Evolutionary conservation across 2,797 vertebrate species (phyloP), one percentile per base, ranked within the genome.

Genomic region (Characodon lateralis): DNA sequence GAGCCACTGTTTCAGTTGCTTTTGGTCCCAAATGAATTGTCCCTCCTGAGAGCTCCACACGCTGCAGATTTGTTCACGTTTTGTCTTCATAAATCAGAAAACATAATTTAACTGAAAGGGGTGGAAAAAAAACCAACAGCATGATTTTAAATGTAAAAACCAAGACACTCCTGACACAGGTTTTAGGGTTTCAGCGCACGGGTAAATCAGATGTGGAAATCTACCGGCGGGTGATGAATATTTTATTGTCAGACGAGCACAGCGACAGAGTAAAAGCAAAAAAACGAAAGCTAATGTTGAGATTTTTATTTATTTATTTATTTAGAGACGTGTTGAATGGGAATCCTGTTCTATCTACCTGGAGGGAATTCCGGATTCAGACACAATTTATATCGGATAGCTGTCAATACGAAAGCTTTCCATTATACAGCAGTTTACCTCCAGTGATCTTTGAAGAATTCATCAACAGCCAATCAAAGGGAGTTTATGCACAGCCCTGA

Each of bases 401-500:
- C 90, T 94, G 91, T 94, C 91, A 91, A 92, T 93, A 93, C 91
- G 78, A 93, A 93, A 91, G 87, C 89, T 81, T 88, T 93, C 89
- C 82, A 92, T 93, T 91, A 93, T 91, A 91, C 88, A 91, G 82
- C 76, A 90, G 85, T 91, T 93, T 91, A 93, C 88, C 91, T 91
- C 90, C 85, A 91, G 91, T 91, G 91, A 93, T 94, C 93, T 93
- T 89, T 65, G 72, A 89, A 92, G 93, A 84, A 90, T 87, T 86
- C 87, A 89, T 91, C 91, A 87, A 56, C 91, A 93, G 92, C 93
- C 94, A 94, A 92, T 94, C 93, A 94, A 92, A 94, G 89, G 55
- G 76, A 92, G 90, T 92, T 93, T 91, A 93, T 92, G 89, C 90
- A 81, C 74, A 75, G 86, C 80, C 79, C 87, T 84, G 89, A 91